A percentile compares a stretch with the other conserved stretches of the same genome.
phyloP scores from a whole-genome alignment of 2,888 invertebrate species.

The Furcula furcula region DNA sequence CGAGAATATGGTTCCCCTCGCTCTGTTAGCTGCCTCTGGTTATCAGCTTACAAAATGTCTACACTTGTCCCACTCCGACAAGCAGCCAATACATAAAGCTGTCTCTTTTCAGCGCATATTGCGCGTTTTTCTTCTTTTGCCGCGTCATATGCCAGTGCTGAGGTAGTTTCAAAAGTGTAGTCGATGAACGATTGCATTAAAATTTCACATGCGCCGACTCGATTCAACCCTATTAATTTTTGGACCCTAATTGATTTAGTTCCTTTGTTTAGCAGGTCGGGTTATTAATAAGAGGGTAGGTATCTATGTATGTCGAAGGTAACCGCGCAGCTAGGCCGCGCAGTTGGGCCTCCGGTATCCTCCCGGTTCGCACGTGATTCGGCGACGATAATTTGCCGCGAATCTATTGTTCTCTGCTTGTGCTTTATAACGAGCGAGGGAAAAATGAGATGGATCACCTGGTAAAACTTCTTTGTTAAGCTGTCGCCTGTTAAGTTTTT shows the following conservation, averaged over 20 bases:
- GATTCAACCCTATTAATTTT: slow-evolving; percentile 32
- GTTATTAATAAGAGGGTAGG: slow-evolving; percentile 66
- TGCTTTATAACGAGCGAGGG: slow-evolving; percentile 45
- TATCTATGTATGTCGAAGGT: slow-evolving; percentile 54
- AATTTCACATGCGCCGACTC: slow-evolving; percentile 32
- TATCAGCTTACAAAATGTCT: slow-evolving; percentile 81
- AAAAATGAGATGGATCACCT: slow-evolving; percentile 42
- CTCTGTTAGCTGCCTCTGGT: slow-evolving; percentile 76
- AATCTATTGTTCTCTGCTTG: slow-evolving; percentile 59
- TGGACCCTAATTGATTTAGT: slow-evolving; percentile 67
- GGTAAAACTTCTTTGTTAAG: slow-evolving; percentile 23
- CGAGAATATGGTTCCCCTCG: slow-evolving; percentile 80
- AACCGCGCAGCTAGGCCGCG: slow-evolving; percentile 71
- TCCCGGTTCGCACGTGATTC: slow-evolving; percentile 64
- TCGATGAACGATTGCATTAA: slow-evolving; percentile 43
- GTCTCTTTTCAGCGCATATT: slow-evolving; percentile 72
- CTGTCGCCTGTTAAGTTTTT: slow-evolving; percentile 10
- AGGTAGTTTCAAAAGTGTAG: slow-evolving; percentile 58
- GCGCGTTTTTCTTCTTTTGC: slow-evolving; percentile 81
- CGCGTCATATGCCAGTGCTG: slow-evolving; percentile 75
- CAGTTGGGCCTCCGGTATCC: slow-evolving; percentile 60
- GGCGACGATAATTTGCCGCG: slow-evolving; percentile 50
- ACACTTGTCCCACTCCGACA: slow-evolving; percentile 64
- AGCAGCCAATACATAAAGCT: slow-evolving; percentile 58
- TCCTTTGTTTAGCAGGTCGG: slow-evolving; percentile 71